Conservation (phyloP, 2,113 vertebrate genomes). For the Myxocyprinus asiaticus region DNA sequence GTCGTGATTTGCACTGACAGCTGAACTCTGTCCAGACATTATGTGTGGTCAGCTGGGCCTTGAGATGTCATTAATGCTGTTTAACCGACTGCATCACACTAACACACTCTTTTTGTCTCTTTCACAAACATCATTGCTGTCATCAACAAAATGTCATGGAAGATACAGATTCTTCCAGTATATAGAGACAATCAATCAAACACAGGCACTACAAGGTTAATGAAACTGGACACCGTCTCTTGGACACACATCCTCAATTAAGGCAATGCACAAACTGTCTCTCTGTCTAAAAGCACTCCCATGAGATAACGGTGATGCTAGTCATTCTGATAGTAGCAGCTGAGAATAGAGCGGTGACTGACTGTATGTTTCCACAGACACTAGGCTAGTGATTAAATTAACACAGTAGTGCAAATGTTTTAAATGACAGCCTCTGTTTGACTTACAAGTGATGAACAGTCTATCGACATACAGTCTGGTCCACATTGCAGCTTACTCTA, state of each 20-base stretch:
- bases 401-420: not conserved
- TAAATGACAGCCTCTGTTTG: not conserved
- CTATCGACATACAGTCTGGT: too few relatives aligned
- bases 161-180: not conserved
- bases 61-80: not conserved
- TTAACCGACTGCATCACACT: not conserved
- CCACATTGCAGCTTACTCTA: too few relatives aligned
- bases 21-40: slow-evolving; percentile 36
- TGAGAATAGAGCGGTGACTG: slow-evolving; percentile 31
- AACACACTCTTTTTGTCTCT: not conserved
- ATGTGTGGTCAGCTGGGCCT: slow-evolving; percentile 35
- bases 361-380: not conserved
- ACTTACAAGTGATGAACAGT: not conserved
- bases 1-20: slow-evolving; percentile 61
- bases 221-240: not conserved
- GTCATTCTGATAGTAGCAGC: slow-evolving; percentile 15
- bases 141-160: not conserved
- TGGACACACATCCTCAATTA: not conserved
- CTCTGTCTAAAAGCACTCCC: not conserved
- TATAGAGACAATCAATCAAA: not conserved
- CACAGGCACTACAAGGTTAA: not conserved
- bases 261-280: not conserved
- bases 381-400: not conserved
- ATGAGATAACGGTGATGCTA: not conserved
- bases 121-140: not conserved